Conservation (phyloP, 1,140 invertebrate genomes). For the Venturia canescens region DNA sequence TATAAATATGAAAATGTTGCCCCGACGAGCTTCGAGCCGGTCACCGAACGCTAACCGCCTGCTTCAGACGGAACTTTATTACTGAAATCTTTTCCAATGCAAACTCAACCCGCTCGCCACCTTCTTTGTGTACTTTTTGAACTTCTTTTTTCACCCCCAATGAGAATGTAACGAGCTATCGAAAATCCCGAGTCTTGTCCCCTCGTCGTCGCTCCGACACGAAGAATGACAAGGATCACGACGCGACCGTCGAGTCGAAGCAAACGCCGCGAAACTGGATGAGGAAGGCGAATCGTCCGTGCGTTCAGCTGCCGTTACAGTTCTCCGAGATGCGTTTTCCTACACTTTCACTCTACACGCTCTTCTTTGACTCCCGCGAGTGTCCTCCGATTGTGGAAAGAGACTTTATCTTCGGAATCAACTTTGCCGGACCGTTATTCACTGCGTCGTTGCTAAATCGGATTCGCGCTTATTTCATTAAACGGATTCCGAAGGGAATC, state of each 20-base stretch:
- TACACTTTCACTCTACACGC: neutral
- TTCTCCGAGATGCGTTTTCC: neutral
- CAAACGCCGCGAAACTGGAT: neutral
- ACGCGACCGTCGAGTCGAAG: neutral
- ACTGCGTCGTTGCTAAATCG: neutral
- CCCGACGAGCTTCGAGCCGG: neutral
- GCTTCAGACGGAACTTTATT: neutral
- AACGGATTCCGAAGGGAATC: too few species aligned
- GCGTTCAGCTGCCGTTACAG: neutral
- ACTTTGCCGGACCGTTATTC: neutral
- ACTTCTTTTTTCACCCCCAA: neutral
- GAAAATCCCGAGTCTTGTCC: neutral
- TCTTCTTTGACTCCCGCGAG: neutral
- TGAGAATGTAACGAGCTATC: slow-evolving; percentile 1
- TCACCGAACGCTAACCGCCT: neutral
- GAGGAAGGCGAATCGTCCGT: slow-evolving; percentile 1
- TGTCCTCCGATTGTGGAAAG: neutral
- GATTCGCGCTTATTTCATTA: neutral
- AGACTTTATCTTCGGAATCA: neutral
- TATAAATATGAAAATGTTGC: neutral
- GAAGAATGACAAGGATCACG: neutral
- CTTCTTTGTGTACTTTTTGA: neutral
- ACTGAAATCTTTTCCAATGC: neutral
- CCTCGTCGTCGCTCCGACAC: neutral
- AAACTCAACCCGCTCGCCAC: neutral